Evolutionary conservation across 2,113 vertebrate species (phyloP), one percentile per base, ranked within the genome.

Genomic region (Labrus mixtus): DNA sequence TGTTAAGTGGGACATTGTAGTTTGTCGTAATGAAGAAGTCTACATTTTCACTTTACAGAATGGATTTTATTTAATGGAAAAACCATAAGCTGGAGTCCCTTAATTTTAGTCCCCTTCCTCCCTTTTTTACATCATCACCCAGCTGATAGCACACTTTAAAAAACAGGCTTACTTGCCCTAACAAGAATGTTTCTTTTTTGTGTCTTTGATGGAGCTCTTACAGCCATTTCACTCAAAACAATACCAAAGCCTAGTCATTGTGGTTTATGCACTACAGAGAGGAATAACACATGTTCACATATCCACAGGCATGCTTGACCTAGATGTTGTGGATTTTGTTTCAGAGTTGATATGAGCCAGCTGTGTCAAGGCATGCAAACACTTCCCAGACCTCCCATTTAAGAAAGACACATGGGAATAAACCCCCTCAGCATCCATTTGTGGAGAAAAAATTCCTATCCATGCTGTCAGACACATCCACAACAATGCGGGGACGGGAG

Each of bases 331-430:
- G 16, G 71, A 56, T 75, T 25, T 20, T 13, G 55, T 75, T 66
- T 57, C 63, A 54, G 37, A 83, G 76, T 57, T 72, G 68, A 80
- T 73, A 33, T 20, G 9, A 58, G 57, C 71, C 77, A 80, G 73
- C 68, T 84, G 77, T 76, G 55, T 29, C 15, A 6, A 58, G 37
- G 45, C 61, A 79, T 67, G 50, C 48, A 57, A 75, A 71, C 17
- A 63, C 16, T 58, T 66, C 48, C 54, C 20, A 17, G 55, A 41
- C 19, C 3, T 33, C 20, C 22, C 25, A 33, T 20, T 50, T 39
- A 67, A 62, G 19, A 25, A 23, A 69, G 37, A 65, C 57, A 68
- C 39, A 46, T 56, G 23, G 36, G 46, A 48, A 56, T 66, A 62
- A 74, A 39, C 43, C 6, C 4, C 64, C 20, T 36, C 25, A 61